Base-by-base conservation (phyloP, 2,113 vertebrate species). In the Uropsilus gracilis region DNA sequence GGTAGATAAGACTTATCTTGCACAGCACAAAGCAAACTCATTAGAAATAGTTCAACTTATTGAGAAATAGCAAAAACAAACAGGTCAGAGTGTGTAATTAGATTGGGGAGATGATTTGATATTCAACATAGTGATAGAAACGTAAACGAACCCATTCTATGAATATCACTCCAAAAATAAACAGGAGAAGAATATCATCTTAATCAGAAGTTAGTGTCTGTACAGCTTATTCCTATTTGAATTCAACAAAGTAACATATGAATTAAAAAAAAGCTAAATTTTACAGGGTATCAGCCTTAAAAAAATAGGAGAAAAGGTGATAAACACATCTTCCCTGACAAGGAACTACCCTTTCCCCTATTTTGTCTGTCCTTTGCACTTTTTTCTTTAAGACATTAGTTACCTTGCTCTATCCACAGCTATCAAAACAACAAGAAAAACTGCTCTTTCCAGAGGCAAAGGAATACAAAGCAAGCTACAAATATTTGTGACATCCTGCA, bases 1-100 rank as follows among this genome's bases (percentile, higher is more conserved):
- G 50, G 39, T 87, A 28, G 28, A 18, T 59, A 46, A 32, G 46
- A 8, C 84, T 2, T 44, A n/a, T 57, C 64, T 96, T 78, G 94
- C 20, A 48, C 71, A 85, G 48, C 59, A 96, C 6, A 82, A 50
- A 37, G 1, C 75, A 86, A 96, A 85, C 13, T 30, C n/a, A 61
- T n/a, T 71, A 64, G 78, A 87, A 86, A 59, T 90, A 92, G 95
- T 80, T 22, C 82, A 72, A 46, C 7, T 94, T 97, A 97, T 4
- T 93, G 68, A 78, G 18, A 18, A 50, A 68, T 17, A 72, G 50
- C 28, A 77, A 50, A 96, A 90, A 92, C 26, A 63, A 53, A 22
- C 22, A 95, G 24, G 8, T 80, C 5, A 63, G n/a, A n/a, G 17
- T 2, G 0, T 71, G 0, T n/a, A 75, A 22, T 30, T 86, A 9